Base-by-base conservation (phyloP, 1,140 invertebrate species). In the Danaus plexippus region DNA sequence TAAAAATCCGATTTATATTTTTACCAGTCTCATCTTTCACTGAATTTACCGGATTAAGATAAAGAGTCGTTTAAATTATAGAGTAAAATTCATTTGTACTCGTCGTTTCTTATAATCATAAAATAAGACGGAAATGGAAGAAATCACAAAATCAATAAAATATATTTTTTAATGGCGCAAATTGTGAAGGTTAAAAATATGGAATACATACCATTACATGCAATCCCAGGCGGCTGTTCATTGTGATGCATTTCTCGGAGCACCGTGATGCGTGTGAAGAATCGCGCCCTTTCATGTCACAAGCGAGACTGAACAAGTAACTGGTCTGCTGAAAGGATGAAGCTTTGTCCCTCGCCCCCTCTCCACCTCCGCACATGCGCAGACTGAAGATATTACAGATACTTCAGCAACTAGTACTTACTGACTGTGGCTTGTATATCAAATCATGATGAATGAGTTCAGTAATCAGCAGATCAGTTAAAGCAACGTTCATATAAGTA, bases 191-290 rank as follows among this genome's bases (percentile, higher is more conserved):
- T 32, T 32, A 22, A 41, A 53, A 48, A 2, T 48, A 9, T 53
- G 11, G 9, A 13, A 42, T 9, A 83, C 84, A 76, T 63, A 87
- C 84, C 84, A 74, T 87, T 87, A 73, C 80, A 85, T 79, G 79
- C 81, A 75, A 84, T 85, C 77, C 81, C 71, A 80, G 75, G 75
- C 71, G 83, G 78, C 69, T 82, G 81, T 84, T 84, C 84, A 87
- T 87, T 69, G 67, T 84, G 81, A 87, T 84, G 84, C 84, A 87
- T 87, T 87, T 75, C 84, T 87, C 84, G 81, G 75, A 85, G 84
- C 84, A 87, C 84, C 84, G 81, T 84, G 84, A 72, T 84, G 73
- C 71, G 75, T 85, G 67, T 80, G 69, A 69, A 82, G 77, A 71
- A 80, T 77, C 77, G 81, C 84, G 73, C 77, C 84, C 81, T 87